Evolutionary conservation across 2,797 vertebrate genomes (phyloP), one percentile per base, ranked within the genome.

Genomic region (Echiichthys vipera): DNA sequence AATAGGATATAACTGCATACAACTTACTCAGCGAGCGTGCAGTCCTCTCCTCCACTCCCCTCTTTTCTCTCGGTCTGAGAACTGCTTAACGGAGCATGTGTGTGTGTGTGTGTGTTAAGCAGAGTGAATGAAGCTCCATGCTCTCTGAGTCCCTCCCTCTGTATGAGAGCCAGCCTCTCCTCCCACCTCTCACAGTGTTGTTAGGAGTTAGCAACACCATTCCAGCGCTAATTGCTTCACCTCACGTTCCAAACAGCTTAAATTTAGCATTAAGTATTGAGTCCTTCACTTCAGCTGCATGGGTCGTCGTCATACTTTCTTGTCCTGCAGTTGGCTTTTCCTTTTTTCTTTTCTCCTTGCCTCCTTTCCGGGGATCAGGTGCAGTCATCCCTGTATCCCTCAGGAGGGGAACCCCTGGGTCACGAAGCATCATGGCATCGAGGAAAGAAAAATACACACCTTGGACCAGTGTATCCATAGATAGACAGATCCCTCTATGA

Each of bases 51-150:
- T 74, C 77, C 9, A 69, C 78, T 87, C 88, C 72, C 67, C 81
- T 83, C 75, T 82, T 77, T 68, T 78, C 76, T 75, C 81, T 86
- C 74, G 74, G 84, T 71, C 87, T 80, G 84, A 84, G 86, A 89
- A 81, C 81, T 86, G 83, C 69, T 66, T 88, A 64, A 65, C 55
- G 13, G 55, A 69, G 77, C 68, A 30, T 79, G 76, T 55, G 47
- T 77, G 71, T 81, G 53, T 68, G 34, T 36, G 67, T 73, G 71
- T 77, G 66, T 65, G 50, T 78, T 82, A 42, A 84, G 80, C 77
- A 69, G 74, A 71, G 89, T 90, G 88, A 89, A 90, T 91, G 88
- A 87, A 89, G 88, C 87, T 89, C 89, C 89, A 92, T 89, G 89
- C 90, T 89, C 79, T 82, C 78, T 72, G 74, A 68, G 89, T 88